phyloP scores from a whole-genome alignment of 2,888 invertebrate species.

The Dendrolimus houi region DNA sequence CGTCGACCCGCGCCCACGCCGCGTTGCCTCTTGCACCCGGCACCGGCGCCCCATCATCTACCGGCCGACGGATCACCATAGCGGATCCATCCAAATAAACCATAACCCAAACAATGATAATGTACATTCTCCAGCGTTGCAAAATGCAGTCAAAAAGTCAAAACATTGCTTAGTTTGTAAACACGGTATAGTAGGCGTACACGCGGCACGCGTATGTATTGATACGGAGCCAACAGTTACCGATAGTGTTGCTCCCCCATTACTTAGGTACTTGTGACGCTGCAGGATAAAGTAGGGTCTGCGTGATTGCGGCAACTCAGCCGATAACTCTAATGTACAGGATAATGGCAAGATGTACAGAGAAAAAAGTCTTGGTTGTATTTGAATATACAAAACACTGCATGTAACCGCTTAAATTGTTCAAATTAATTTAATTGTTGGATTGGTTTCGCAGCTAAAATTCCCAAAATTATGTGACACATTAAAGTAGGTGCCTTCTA shows the following conservation, averaged over 20 bases:
- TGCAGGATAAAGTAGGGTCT: background rate
- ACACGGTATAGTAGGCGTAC: conserved; percentile 7
- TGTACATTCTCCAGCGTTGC: background rate
- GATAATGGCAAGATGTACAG: too few relatives aligned
- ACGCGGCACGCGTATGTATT: background rate
- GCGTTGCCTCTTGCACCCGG: conserved; percentile 52
- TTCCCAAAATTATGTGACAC: too few relatives aligned
- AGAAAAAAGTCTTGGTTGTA: too few relatives aligned
- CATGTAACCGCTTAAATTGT: too few relatives aligned
- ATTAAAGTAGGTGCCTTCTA: too few relatives aligned
- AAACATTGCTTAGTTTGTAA: conserved; percentile 19
- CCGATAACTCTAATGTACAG: too few relatives aligned
- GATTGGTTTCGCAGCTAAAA: too few relatives aligned
- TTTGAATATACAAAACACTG: too few relatives aligned
- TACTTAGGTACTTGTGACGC: background rate
- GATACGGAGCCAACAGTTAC: background rate
- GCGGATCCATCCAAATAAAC: conserved; percentile 10
- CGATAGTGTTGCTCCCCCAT: background rate
- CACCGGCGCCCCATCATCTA: conserved; percentile 25
- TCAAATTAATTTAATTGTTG: too few relatives aligned
- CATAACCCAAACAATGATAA: background rate
- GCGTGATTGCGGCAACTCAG: too few relatives aligned
- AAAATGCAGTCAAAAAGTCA: background rate
- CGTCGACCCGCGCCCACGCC: conserved; percentile 67
- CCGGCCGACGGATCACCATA: conserved; percentile 7